Percentiles rank a stretch among this genome's conserved stretches.
These are phyloP conservation scores for Pollimyrus isidori DNA, from an alignment of 2,113 vertebrate species.

Conservation along the genomic window DNA sequence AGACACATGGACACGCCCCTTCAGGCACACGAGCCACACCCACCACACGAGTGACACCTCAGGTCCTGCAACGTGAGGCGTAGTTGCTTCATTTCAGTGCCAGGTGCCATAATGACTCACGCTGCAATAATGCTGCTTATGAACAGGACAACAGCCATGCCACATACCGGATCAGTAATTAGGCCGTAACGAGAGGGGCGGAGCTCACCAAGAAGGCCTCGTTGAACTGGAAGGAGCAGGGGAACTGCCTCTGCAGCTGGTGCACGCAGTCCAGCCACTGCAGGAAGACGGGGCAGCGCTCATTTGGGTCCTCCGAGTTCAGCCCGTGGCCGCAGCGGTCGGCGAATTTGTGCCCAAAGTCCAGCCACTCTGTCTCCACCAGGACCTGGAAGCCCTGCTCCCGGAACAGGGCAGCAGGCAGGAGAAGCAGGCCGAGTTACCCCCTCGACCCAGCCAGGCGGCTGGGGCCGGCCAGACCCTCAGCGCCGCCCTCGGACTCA, in stretches of 20 bases:
- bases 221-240: slow-evolving; percentile 97
- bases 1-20: neutral
- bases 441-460: neutral
- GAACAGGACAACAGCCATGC: neutral
- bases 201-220: slow-evolving; percentile 93
- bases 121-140: neutral
- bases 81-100: neutral
- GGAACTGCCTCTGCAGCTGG: slow-evolving; percentile 97
- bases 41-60: neutral
- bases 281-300: slow-evolving; percentile 94
- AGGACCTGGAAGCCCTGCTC: slow-evolving; percentile 92
- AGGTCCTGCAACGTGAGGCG: neutral
- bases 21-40: neutral
- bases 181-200: neutral
- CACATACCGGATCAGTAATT: neutral
- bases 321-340: slow-evolving; percentile 95
- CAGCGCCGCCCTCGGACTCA: slow-evolving; percentile 34
- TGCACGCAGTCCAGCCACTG: slow-evolving; percentile 99
- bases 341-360: slow-evolving; percentile 96
- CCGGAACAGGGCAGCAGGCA: neutral
- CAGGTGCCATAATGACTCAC: neutral
- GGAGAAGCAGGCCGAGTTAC: neutral
- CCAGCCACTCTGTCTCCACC: slow-evolving; percentile 94
- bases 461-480: neutral
- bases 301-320: slow-evolving; percentile 87